Base-by-base conservation (phyloP, 2,888 invertebrate species). In the Auanema freiburgensis region DNA sequence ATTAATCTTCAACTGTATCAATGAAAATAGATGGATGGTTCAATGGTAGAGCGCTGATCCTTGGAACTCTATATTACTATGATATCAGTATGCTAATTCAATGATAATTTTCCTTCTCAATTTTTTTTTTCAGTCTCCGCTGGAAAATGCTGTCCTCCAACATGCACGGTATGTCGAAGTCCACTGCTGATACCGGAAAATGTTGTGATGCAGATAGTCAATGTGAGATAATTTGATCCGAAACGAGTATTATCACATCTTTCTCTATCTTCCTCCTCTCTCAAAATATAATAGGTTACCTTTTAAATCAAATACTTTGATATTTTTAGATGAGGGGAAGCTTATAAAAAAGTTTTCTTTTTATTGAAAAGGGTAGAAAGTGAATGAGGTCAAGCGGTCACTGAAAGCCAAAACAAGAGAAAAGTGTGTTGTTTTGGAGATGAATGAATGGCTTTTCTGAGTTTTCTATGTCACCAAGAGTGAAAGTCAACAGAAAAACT, bases 11-110 rank as follows among this genome's bases (percentile, higher is more conserved):
- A n/a, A n/a, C n/a, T n/a, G n/a, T n/a, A n/a, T n/a, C n/a, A n/a
- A n/a, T n/a, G n/a, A n/a, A n/a, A n/a, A n/a, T n/a, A 55, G 90
- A 89, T 79, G 90, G 90, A 78, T 94, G 93, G 93, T 92, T 77
- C 58, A 62, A 93, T 84, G 96, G 96, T 25, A 91, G 92, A 24
- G 91, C 92, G 57, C 88, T 96, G 69, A 92, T 96, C 63, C 88
- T 96, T 64, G 96, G 96, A 74, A 94, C 95, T 72, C 94, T 96
- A 92, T 97, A 97, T 87, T 92, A 93, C 66, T 97, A 94, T 84
- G 96, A 97, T 86, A 92, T 97, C 79, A 95, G 72, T 72, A 41
- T 59, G 71, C n/a, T n/a, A n/a, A n/a, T n/a, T 5, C 4, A 16
- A 23, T 21, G 23, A 16, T 44, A 57, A 10, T 43, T 14, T 57